Base-by-base conservation (phyloP, 2,888 invertebrate genomes). In the Pycnomerus fuliginosus region DNA sequence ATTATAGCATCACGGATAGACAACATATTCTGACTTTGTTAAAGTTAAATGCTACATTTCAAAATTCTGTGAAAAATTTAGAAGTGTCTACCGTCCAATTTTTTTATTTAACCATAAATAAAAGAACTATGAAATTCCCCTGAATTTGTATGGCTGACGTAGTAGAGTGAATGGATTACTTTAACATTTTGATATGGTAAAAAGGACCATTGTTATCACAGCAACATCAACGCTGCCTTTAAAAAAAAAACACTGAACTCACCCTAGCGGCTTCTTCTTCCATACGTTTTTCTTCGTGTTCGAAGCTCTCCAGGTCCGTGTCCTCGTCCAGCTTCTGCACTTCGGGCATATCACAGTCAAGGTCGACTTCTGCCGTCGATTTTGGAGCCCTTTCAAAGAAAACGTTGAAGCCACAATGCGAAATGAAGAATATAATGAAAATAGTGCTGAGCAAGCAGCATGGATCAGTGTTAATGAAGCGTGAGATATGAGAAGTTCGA, bases 231-330 rank as follows among this genome's bases (percentile, higher is more conserved):
- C n/a, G n/a, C n/a, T n/a, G n/a, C n/a, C n/a, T n/a, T n/a, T 23
- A 3, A 23, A 2, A 2, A 23, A 23, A 11, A 23, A 23, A 23
- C 23, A 11, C 11, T 23, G n/a, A 25, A 10, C 51, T 61, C 63
- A 71, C 72, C 61, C 70, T 65, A 36, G 74, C 73, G 5, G 74
- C 72, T 65, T 77, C 76, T 55, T 76, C 74, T 30, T 74, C 74
- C 65, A 77, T 74, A 42, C 71, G 56, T 48, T 70, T 69, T 56
- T 79, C 79, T 34, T 78, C 77, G 30, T 74, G 68, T 57, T 79
- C 78, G 57, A 79, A 79, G 52, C 73, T 74, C 52, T 76, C 73
- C 13, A 76, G 62, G 54, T 77, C 70, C 8, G 69, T 70, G 39
- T 73, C 74, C 35, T 73, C 72, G 33, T 71, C 70, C 31, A 54